These are phyloP conservation scores for Drosophila niveifrons DNA, from an alignment of 2,888 invertebrate genomes.

Conservation along the genomic window DNA sequence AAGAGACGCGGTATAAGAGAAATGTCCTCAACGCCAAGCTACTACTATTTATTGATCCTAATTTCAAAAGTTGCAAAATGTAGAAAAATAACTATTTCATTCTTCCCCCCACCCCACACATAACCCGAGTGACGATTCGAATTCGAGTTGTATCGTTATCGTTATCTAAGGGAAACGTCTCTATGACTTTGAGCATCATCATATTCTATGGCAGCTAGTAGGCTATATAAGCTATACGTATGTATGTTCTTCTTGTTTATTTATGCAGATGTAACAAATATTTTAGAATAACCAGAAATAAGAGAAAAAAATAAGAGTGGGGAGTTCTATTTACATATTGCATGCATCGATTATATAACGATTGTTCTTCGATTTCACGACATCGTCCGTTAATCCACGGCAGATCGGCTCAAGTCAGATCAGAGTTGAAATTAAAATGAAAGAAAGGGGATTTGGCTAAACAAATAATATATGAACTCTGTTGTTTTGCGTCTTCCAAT, in stretches of 20 bases:
- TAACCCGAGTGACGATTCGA: too few species aligned
- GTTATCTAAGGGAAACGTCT: constrained; percentile 20
- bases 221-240: constrained; percentile 36
- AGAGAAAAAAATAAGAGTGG: constrained; percentile 6
- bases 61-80: constrained; percentile 17
- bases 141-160: neutral
- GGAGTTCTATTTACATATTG: constrained; percentile 25
- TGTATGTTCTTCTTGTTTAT: neutral
- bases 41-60: constrained; percentile 16
- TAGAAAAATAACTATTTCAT: constrained; percentile 45
- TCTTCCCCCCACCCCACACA: constrained; percentile 5
- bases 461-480: constrained; percentile 17
- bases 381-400: constrained; percentile 6
- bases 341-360: constrained; percentile 22
- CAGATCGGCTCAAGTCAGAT: neutral
- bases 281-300: neutral
- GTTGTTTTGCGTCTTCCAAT: constrained; percentile 12
- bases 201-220: constrained; percentile 58
- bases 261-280: constrained; percentile 1
- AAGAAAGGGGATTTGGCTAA: constrained; percentile 5
- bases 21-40: constrained; percentile 27
- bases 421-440: neutral
- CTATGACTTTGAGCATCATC: constrained; percentile 50
- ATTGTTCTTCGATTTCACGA: constrained; percentile 33
- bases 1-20: constrained; percentile 11